Evolutionary conservation across 53 echinoderm and acorn worm genomes (phyloP).

Genomic region (Patiria pectinifera): DNA sequence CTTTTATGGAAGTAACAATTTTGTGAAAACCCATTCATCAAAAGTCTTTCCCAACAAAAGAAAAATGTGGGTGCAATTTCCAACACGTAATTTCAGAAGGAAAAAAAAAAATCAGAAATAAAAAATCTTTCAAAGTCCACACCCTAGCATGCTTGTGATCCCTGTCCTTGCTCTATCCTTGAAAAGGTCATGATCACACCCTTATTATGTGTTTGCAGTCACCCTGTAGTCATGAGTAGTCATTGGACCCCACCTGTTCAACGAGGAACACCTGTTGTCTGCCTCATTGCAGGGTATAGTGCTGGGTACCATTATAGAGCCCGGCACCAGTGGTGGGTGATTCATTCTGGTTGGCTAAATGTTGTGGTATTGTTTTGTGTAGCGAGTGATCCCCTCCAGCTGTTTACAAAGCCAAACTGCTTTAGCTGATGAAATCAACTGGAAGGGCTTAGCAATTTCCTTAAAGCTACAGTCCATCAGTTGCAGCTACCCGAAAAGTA

Average conservation of each 20-base stretch:
- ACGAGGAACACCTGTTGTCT: no score
- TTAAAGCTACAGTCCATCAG: no score
- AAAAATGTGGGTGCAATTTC: no score
- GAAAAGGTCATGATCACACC: not conserved
- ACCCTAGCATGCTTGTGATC: not conserved
- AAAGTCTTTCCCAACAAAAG: no score
- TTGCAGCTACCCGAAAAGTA: no score
- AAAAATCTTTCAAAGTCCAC: not conserved
- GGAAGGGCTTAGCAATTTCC: not conserved
- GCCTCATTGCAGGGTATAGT: no score
- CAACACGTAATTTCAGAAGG: no score
- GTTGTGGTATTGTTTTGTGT: not conserved
- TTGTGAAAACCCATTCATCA: no score
- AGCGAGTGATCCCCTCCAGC: not conserved
- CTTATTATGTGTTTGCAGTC: not conserved
- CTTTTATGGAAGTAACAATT: no score
- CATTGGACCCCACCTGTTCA: not conserved
- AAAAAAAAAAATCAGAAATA: no score
- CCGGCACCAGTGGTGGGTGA: not conserved
- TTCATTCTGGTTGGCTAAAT: not conserved
- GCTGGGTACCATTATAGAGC: not conserved
- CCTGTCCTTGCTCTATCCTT: not conserved
- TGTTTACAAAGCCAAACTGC: conserved; percentile 9
- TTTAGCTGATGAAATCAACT: not conserved
- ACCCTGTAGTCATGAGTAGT: not conserved